These are phyloP conservation scores for Rhogogaster chlorosoma DNA, from an alignment of 2,888 invertebrate genomes.

Conservation along the genomic window DNA sequence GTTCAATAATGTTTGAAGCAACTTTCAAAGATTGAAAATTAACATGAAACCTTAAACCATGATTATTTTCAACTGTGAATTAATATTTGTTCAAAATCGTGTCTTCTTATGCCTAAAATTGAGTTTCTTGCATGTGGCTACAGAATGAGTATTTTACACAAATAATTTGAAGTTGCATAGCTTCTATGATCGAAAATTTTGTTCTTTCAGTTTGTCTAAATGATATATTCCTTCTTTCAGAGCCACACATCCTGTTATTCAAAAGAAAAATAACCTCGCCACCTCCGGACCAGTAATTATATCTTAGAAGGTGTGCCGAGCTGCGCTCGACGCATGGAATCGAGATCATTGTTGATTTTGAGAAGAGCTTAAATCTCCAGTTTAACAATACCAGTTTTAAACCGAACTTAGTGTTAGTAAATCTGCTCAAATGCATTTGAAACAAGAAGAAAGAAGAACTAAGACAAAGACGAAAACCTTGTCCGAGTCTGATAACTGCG, in stretches of 20 bases:
- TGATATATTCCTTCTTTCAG: slow-evolving; percentile 79
- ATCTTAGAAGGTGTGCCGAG: slow-evolving; percentile 46
- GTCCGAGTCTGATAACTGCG: not conserved
- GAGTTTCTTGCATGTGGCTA: not conserved
- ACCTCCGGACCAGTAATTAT: slow-evolving; percentile 70
- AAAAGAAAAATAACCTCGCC: slow-evolving; percentile 84
- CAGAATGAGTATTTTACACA: not conserved
- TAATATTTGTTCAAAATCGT: not conserved
- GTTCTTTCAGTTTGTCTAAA: not conserved
- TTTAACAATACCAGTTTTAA: not conserved
- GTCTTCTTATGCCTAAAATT: not conserved
- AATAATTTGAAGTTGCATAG: not conserved
- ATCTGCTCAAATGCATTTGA: not conserved
- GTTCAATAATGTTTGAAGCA: not conserved
- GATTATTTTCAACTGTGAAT: not conserved
- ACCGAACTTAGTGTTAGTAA: slow-evolving; percentile 33
- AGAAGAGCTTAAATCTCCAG: slow-evolving; percentile 58
- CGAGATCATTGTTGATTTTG: slow-evolving; percentile 63
- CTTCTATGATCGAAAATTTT: not conserved
- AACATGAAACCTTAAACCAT: not conserved
- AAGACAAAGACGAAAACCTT: not conserved
- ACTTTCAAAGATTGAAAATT: not conserved
- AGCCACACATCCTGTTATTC: slow-evolving; percentile 95
- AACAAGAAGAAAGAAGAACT: not conserved
- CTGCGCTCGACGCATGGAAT: slow-evolving; percentile 56